Base-by-base conservation (phyloP, 2,888 invertebrate species). In the Drosophila recens region DNA sequence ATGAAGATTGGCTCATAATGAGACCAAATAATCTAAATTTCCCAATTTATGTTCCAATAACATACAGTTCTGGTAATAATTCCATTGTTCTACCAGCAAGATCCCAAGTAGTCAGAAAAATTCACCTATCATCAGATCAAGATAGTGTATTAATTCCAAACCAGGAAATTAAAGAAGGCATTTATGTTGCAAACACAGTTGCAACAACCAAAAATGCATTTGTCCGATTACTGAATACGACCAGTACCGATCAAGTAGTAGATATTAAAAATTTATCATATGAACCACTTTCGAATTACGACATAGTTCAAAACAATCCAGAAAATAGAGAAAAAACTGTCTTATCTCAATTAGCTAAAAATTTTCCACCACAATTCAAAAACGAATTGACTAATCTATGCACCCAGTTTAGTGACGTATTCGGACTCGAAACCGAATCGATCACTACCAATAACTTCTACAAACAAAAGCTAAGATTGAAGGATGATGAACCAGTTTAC, bases 201-300 rank as follows among this genome's bases (percentile, higher is more conserved):
- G 46, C 27, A 46, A 46, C 46, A n/a, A 2, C 46, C 0, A n/a
- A 46, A 11, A 49, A 49, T 1, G 33, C 15, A 1, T 49, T 49
- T 11, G 5, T 49, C 3, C 3, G 49, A 33, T 3, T 34, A 15
- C 17, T 49, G 0, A 49, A 49, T 11, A 49, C 49, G 11, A 49
- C 49, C 4, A 17, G 11, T 48, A 48, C 3, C 2, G 20, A 38
- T 2, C 51, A 51, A 36, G 1, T 51, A 23, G 23, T 51, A 3
- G 38, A 4, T 38, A 51, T 4, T n/a, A 13, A 51, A 23, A 51
- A 51, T 8, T 10, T 51, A n/a, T 9, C 0, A 9, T 51, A 23
- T 38, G 36, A 49, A 34, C 13, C 49, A 49, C 49, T 49, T 34
- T 49, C 49, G 49, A 49, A 49, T 20, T 49, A 49, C 23, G 51